Evolutionary conservation across 2,888 invertebrate genomes (phyloP).

Genomic region (Perizoma flavofasciatum): DNA sequence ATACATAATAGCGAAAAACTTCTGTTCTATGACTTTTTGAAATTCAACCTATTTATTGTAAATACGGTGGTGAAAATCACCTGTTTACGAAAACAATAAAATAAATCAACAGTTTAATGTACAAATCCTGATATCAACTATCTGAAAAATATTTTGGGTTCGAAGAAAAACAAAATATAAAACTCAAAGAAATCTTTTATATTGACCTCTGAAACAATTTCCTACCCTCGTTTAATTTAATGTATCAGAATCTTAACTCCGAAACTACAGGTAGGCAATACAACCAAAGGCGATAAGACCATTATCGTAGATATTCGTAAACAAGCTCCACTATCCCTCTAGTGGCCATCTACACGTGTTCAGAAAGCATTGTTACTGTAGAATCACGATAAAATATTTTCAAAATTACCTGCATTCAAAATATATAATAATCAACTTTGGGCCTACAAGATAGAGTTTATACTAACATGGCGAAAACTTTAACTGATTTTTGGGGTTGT

Average conservation of each 20-base stretch:
- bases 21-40: not conserved
- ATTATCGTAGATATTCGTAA: slow-evolving; percentile 61
- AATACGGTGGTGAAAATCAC: no score
- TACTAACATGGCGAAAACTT: slow-evolving; percentile 16
- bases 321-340: slow-evolving; percentile 66
- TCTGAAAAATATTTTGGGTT: no score
- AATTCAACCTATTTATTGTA: no score
- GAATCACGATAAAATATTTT: slow-evolving; percentile 18
- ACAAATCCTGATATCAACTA: no score
- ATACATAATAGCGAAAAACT: not conserved
- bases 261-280: slow-evolving; percentile 34
- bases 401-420: no score
- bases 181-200: no score
- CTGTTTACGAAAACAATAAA: no score
- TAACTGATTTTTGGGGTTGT: slow-evolving; percentile 11
- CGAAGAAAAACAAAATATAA: no score
- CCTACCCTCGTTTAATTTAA: slow-evolving; percentile 16
- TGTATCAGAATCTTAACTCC: slow-evolving; percentile 17
- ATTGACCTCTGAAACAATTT: not conserved
- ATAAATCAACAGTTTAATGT: no score
- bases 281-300: slow-evolving; percentile 46
- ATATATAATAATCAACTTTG: slow-evolving; percentile 22
- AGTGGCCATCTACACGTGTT: slow-evolving; percentile 81
- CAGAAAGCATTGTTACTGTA: slow-evolving; percentile 48
- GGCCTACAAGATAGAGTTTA: fast-evolving